Conservation (phyloP, 2,888 invertebrate species). For the Drosophila barbarae region DNA sequence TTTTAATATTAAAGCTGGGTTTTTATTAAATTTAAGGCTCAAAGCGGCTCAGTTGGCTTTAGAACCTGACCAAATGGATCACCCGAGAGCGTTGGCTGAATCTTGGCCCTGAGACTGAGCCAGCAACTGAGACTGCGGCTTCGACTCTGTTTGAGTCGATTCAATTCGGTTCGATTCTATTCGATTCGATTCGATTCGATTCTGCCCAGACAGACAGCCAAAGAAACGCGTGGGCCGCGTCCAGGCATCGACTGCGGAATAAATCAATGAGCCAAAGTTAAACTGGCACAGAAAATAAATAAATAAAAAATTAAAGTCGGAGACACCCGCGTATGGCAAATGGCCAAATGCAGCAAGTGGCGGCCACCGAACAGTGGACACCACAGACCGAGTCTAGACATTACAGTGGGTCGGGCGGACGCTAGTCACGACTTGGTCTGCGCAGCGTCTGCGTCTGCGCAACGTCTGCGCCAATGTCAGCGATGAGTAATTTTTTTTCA, state of each 20-base stretch:
- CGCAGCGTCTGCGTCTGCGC: slow-evolving; percentile 51
- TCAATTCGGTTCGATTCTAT: slow-evolving; percentile 8
- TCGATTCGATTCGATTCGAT: slow-evolving; percentile 10
- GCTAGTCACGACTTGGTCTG: slow-evolving; percentile 58
- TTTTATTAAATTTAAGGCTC: too few species aligned
- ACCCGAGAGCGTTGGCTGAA: slow-evolving; percentile 6
- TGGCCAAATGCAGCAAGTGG: slow-evolving; percentile 59
- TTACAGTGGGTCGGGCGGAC: slow-evolving; percentile 14
- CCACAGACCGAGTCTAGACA: slow-evolving; percentile 6
- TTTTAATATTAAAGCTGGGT: too few species aligned
- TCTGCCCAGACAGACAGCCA: slow-evolving; percentile 9
- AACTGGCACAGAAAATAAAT: slow-evolving; percentile 57
- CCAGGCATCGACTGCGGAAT: slow-evolving; percentile 46
- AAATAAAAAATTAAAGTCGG: slow-evolving; percentile 16
- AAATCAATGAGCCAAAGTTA: slow-evolving; percentile 59
- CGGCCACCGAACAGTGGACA: slow-evolving; percentile 28
- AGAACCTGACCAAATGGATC: slow-evolving; percentile 9
- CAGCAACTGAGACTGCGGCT: not conserved
- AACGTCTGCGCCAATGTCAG: slow-evolving; percentile 50
- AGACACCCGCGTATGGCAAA: slow-evolving; percentile 69
- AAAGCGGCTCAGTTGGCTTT: not conserved
- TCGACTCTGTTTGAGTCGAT: slow-evolving; percentile 1
- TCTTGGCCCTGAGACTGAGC: slow-evolving; percentile 7
- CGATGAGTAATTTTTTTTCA: slow-evolving; percentile 42
- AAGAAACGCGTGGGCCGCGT: slow-evolving; percentile 27